These are phyloP conservation scores for Microvelia longipes DNA, from an alignment of 1,140 invertebrate species.

Conservation along the genomic window DNA sequence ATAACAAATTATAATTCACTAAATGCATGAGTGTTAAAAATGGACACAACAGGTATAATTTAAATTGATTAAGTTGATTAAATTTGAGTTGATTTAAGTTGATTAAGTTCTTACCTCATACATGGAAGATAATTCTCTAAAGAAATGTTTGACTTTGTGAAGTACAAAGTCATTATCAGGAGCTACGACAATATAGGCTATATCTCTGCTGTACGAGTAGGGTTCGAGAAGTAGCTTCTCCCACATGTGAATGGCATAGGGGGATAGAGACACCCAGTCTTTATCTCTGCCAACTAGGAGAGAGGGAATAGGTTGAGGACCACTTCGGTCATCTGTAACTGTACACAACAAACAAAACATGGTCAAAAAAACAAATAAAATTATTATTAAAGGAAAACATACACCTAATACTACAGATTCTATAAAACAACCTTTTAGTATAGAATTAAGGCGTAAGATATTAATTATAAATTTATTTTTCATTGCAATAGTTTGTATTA, in stretches of 20 bases:
- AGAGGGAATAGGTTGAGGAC: slow-evolving; percentile 90
- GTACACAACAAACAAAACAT: not conserved
- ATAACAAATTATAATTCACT: too few relatives aligned
- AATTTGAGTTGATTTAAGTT: too few relatives aligned
- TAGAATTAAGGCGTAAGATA: too few relatives aligned
- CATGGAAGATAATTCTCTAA: slow-evolving; percentile 77
- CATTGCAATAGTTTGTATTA: too few relatives aligned
- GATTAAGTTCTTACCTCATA: slow-evolving; percentile 75
- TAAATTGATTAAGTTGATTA: too few relatives aligned
- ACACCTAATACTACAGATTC: not conserved
- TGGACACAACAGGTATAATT: too few relatives aligned
- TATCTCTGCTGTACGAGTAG: slow-evolving; percentile 77
- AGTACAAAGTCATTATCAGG: slow-evolving; percentile 80
- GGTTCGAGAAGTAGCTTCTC: slow-evolving; percentile 87
- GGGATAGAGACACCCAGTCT: slow-evolving; percentile 85
- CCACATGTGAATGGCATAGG: slow-evolving; percentile 86
- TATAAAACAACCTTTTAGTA: not conserved
- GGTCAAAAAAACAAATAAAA: not conserved
- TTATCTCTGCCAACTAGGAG: slow-evolving; percentile 85
- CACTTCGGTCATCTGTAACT: slow-evolving; percentile 81
- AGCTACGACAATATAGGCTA: slow-evolving; percentile 85
- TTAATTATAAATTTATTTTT: too few relatives aligned
- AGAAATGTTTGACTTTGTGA: slow-evolving; percentile 65
- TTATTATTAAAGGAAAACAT: not conserved
- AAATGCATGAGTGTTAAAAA: too few relatives aligned